A percentile compares a stretch with the other conserved stretches of the same genome.
phyloP scores from a whole-genome alignment of 53 echinoderm and acorn worm species.

The Stichopus horrens region DNA sequence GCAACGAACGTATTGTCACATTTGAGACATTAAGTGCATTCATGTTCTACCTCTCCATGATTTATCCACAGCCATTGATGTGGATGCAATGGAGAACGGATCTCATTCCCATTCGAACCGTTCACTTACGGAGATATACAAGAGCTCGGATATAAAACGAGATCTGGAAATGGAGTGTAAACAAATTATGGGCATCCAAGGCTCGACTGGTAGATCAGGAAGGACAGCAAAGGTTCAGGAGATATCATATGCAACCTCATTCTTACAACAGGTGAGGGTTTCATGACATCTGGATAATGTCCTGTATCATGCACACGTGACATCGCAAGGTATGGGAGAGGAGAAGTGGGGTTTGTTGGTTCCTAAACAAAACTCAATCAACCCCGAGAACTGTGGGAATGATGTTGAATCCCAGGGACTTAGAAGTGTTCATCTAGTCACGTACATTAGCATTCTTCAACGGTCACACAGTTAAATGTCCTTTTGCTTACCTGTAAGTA shows the following conservation, averaged over 20 bases:
- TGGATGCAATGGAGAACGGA: background rate
- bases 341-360: too few species aligned
- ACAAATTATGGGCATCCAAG: background rate
- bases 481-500: too few species aligned
- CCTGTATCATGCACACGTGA: too few species aligned
- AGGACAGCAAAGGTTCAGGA: background rate
- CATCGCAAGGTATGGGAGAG: too few species aligned
- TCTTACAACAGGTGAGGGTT: slow-evolving; percentile 9
- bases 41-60: background rate
- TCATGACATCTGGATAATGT: background rate
- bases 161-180: background rate
- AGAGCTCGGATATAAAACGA: background rate
- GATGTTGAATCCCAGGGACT: too few species aligned
- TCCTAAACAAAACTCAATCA: too few species aligned
- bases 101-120: background rate
- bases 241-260: slow-evolving; percentile 28
- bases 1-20: too few species aligned
- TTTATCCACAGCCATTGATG: background rate
- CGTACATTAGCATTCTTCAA: too few species aligned
- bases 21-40: too few species aligned
- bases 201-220: background rate
- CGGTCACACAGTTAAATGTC: too few species aligned
- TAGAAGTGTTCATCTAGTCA: too few species aligned
- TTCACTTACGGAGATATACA: background rate
- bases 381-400: too few species aligned